Conservation (phyloP, 92 coral and sea anemone species). For the Scolanthus callimorphus region DNA sequence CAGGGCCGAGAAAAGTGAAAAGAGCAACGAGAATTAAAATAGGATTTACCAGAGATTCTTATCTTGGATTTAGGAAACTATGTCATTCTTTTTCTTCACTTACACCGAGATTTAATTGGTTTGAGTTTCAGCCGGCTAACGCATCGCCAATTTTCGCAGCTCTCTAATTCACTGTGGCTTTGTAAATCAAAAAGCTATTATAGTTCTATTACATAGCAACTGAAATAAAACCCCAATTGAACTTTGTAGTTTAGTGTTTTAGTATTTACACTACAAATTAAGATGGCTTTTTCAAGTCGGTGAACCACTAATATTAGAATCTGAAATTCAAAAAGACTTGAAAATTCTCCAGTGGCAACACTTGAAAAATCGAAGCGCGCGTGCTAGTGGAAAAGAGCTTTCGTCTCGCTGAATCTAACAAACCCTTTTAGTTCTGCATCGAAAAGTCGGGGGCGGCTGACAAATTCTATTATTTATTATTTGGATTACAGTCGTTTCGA, state of each 20-base stretch:
- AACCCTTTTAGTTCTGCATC: background rate
- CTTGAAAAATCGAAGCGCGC: no score
- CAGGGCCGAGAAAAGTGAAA: constrained; percentile 6
- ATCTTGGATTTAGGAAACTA: constrained; percentile 7
- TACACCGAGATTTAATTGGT: constrained; percentile 18
- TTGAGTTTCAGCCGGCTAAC: constrained; percentile 4
- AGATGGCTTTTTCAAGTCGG: no score
- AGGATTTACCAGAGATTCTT: background rate
- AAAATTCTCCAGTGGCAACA: no score
- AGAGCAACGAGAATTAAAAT: background rate
- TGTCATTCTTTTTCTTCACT: background rate
- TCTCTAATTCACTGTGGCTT: constrained; percentile 15
- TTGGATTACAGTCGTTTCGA: constrained; percentile 36
- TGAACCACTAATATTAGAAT: no score
- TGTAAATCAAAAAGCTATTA: constrained; percentile 17
- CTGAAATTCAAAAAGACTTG: no score
- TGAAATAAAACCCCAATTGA: constrained; percentile 8
- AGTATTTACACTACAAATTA: constrained; percentile 44
- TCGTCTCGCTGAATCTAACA: no score
- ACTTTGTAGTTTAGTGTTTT: constrained; percentile 20
- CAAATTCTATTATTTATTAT: constrained; percentile 31
- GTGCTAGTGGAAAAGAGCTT: no score
- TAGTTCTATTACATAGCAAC: constrained; percentile 21
- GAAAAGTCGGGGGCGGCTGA: background rate
- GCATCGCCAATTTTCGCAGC: constrained; percentile 4